Conservation (phyloP, 2,797 vertebrate species). For the Anguilla pacifica region DNA sequence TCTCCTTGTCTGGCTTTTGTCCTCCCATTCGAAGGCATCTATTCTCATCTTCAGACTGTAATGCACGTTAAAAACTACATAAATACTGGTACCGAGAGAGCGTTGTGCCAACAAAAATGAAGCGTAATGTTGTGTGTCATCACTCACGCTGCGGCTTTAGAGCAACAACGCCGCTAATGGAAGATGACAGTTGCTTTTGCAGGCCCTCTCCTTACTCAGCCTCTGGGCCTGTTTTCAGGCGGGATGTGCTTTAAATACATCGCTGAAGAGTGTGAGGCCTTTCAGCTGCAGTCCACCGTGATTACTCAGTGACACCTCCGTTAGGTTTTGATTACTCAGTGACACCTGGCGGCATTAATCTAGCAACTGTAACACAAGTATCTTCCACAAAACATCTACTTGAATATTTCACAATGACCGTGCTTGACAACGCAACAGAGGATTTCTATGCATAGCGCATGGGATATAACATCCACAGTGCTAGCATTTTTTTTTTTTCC, state of each 20-base stretch:
- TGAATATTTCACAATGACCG: background rate
- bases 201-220: background rate
- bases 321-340: background rate
- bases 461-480: background rate
- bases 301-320: constrained; percentile 45
- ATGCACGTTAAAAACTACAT: background rate
- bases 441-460: background rate
- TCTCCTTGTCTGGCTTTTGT: background rate
- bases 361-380: background rate
- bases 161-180: background rate
- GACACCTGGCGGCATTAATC: background rate
- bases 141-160: background rate
- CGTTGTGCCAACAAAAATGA: background rate
- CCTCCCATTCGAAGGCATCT: background rate
- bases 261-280: background rate
- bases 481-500: too few relatives aligned
- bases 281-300: background rate
- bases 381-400: background rate
- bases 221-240: background rate
- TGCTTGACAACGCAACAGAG: background rate
- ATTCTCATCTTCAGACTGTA: background rate
- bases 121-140: constrained; percentile 18
- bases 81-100: constrained; percentile 11
- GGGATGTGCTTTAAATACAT: background rate
- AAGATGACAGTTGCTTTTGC: background rate